Evolutionary conservation across 1,140 invertebrate genomes (phyloP).

Genomic region (Oryctes rhinoceros): DNA sequence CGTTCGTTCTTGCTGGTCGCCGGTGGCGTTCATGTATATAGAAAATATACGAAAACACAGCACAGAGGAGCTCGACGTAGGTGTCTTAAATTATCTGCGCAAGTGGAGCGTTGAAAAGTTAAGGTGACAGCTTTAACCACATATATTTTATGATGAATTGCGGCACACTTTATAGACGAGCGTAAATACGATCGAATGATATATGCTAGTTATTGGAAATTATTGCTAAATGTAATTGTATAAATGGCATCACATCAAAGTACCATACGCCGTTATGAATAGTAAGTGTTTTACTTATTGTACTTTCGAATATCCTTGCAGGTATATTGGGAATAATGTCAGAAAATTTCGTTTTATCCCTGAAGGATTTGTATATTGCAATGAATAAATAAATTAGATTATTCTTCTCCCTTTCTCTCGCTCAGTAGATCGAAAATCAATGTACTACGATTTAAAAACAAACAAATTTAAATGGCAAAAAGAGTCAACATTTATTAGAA

Average conservation of each 20-base stretch:
- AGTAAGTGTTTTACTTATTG: too few relatives aligned
- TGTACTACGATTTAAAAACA: too few relatives aligned
- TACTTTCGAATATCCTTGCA: too few relatives aligned
- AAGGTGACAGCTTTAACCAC: slow-evolving; percentile 15
- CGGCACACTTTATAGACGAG: neutral
- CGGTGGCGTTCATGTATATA: neutral
- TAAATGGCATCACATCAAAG: neutral
- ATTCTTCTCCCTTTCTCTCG: too few relatives aligned
- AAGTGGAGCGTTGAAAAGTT: slow-evolving; percentile 11
- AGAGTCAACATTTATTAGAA: too few relatives aligned
- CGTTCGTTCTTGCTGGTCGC: neutral
- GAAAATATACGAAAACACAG: neutral
- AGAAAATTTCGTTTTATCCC: too few relatives aligned
- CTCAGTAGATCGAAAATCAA: too few relatives aligned
- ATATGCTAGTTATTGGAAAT: neutral
- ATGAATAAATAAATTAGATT: too few relatives aligned
- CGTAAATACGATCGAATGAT: neutral
- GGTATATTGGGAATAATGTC: too few relatives aligned
- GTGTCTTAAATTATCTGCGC: slow-evolving; percentile 12
- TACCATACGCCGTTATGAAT: too few relatives aligned
- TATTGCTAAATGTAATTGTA: neutral
- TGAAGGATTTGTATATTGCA: too few relatives aligned
- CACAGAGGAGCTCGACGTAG: neutral
- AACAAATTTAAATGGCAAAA: too few relatives aligned
- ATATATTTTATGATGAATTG: slow-evolving; percentile 12